A percentile compares a stretch with the other conserved stretches of the same genome.
Conservation (phyloP, 2,797 vertebrate species). For the Pempheris klunzingeri region DNA sequence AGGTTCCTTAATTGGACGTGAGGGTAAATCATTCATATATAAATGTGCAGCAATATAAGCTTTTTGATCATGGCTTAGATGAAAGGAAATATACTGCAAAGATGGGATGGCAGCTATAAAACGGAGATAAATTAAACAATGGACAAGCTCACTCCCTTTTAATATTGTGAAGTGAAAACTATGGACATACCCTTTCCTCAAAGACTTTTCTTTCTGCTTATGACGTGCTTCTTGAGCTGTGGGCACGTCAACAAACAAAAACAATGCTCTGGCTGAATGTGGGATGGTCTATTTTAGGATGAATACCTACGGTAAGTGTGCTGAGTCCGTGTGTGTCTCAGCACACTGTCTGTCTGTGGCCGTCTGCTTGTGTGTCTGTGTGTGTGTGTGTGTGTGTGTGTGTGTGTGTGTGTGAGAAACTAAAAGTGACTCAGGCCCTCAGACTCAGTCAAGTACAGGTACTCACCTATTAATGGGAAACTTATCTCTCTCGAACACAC, state of each 20-base stretch:
- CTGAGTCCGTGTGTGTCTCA: slow-evolving; percentile 9
- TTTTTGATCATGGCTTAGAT: neutral
- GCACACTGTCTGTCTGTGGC: slow-evolving; percentile 17
- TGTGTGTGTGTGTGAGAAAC: slow-evolving; percentile 21
- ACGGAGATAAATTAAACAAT: neutral
- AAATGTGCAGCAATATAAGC: neutral
- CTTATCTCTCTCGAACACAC: slow-evolving; percentile 80
- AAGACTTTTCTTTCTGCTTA: slow-evolving; percentile 10
- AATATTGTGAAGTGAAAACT: slow-evolving; percentile 8
- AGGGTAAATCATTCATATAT: neutral
- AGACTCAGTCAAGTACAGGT: slow-evolving; percentile 65
- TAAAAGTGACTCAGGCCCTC: slow-evolving; percentile 53
- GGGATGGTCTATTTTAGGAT: slow-evolving; percentile 28
- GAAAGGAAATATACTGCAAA: neutral
- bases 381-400: slow-evolving; percentile 13
- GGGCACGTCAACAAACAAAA: slow-evolving; percentile 24
- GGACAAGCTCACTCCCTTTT: neutral
- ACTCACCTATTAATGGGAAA: slow-evolving; percentile 74
- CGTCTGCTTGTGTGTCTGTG: slow-evolving; percentile 4
- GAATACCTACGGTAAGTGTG: slow-evolving; percentile 4
- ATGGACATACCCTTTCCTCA: neutral
- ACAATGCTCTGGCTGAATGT: slow-evolving; percentile 18
- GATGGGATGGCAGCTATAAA: neutral
- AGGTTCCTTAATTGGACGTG: neutral
- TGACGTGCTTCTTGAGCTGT: neutral